Percentiles rank a stretch among this genome's conserved stretches.
phyloP scores from a whole-genome alignment of 2,888 invertebrate species.

The Drosophila anomelani region DNA sequence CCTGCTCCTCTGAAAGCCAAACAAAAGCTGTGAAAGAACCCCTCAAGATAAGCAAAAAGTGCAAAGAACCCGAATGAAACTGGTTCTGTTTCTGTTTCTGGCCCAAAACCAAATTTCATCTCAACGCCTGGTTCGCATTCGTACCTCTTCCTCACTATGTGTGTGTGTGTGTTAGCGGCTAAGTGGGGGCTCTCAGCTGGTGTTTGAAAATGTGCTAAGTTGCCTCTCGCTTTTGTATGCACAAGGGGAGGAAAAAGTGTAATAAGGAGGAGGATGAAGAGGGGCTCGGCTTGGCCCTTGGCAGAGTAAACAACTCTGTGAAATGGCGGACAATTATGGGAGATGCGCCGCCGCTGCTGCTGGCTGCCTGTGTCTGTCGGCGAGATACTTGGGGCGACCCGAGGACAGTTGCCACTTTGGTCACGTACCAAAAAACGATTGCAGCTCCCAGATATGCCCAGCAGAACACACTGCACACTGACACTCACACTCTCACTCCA shows the following conservation, averaged over 20 bases:
- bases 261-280: not conserved
- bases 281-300: not conserved
- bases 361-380: constrained; percentile 23
- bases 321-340: constrained; percentile 78
- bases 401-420: constrained; percentile 63
- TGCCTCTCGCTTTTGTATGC: constrained; percentile 72
- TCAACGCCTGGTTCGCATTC: not conserved
- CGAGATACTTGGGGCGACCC: constrained; percentile 40
- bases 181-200: constrained; percentile 48
- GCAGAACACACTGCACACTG: not conserved
- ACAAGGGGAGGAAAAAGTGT: constrained; percentile 48
- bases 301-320: constrained; percentile 66
- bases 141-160: constrained; percentile 17
- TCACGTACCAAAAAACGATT: constrained; percentile 75
- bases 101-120: constrained; percentile 29
- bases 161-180: constrained; percentile 40
- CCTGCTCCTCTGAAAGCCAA: constrained; percentile 1
- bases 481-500: not conserved
- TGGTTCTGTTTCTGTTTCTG: constrained; percentile 66
- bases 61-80: constrained; percentile 77
- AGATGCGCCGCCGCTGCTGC: constrained; percentile 37
- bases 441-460: constrained; percentile 45
- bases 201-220: constrained; percentile 73
- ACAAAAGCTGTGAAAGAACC: constrained; percentile 23
- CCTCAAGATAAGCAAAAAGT: constrained; percentile 59